A percentile compares a stretch with the other conserved stretches of the same genome.
Conservation (phyloP, 37 sponge, comb jelly and placozoan genomes). For the Ianthella basta region DNA sequence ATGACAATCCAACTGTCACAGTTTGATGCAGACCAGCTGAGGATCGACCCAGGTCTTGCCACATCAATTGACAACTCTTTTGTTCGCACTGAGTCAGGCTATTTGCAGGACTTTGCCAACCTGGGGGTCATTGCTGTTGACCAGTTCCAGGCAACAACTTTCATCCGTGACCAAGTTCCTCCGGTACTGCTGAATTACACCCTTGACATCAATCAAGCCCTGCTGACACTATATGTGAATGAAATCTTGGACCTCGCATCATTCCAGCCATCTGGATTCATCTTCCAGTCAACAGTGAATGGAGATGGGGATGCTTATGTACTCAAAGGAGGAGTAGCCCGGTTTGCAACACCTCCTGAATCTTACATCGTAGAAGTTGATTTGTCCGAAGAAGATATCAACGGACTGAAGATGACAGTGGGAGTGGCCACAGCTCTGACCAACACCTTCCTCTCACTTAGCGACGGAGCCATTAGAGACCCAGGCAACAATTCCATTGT, state of each 20-base stretch:
- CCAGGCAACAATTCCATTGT: conserved; percentile 78
- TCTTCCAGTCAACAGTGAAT: conserved; percentile 59
- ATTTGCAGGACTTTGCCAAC: conserved; percentile 57
- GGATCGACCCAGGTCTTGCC: conserved; percentile 65
- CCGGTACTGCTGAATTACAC: conserved; percentile 81
- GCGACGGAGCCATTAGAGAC: conserved; percentile 72
- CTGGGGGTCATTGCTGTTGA: conserved; percentile 65
- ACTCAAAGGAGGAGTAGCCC: conserved; percentile 14
- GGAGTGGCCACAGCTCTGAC: conserved; percentile 55
- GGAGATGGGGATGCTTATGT: not conserved
- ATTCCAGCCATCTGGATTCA: conserved; percentile 66
- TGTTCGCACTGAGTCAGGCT: conserved; percentile 50
- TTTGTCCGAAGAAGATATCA: conserved; percentile 30
- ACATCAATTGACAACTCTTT: conserved; percentile 75
- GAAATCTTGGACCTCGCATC: conserved; percentile 81
- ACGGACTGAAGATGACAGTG: conserved; percentile 73
- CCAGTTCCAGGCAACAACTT: conserved; percentile 65
- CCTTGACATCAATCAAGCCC: conserved; percentile 56
- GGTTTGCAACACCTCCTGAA: not conserved
- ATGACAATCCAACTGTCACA: conserved; percentile 58
- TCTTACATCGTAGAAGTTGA: not conserved
- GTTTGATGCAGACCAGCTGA: conserved; percentile 75
- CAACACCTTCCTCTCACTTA: conserved; percentile 70
- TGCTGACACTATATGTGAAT: conserved; percentile 63
- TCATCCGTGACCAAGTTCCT: conserved; percentile 66